A percentile compares a stretch with the other conserved stretches of the same genome.
Evolutionary conservation across 2,113 vertebrate genomes (phyloP).

Genomic region (Tamias sibiricus): DNA sequence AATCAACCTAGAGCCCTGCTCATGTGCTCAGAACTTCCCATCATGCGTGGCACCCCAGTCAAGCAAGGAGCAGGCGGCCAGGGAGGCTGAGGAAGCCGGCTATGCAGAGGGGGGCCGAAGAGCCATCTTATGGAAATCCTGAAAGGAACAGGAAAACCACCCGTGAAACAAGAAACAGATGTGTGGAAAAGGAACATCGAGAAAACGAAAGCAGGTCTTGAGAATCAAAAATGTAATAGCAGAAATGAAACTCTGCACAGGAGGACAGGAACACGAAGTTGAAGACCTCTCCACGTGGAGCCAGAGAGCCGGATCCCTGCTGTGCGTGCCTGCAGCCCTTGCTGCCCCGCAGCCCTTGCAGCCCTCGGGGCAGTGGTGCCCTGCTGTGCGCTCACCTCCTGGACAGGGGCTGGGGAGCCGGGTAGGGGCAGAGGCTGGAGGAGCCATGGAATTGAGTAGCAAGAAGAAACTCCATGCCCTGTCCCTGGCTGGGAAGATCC

Average conservation of each 20-base stretch:
- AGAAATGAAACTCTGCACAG: neutral
- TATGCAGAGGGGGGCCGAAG: neutral
- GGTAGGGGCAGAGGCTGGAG: neutral
- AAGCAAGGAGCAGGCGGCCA: too few relatives aligned
- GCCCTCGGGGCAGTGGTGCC: neutral
- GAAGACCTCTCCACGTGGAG: neutral
- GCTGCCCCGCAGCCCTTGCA: neutral
- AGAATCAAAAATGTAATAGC: neutral
- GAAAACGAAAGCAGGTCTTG: neutral
- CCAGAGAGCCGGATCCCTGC: neutral
- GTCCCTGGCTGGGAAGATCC: constrained; percentile 82
- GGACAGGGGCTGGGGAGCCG: neutral
- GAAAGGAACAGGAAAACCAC: neutral
- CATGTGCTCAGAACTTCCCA: neutral
- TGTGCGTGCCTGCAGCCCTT: constrained; percentile 53
- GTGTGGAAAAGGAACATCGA: neutral
- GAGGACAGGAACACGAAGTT: neutral
- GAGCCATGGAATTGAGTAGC: constrained; percentile 76
- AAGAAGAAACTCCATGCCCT: constrained; percentile 83
- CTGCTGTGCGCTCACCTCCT: neutral
- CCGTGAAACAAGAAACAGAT: neutral
- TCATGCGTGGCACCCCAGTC: neutral
- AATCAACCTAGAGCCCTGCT: neutral
- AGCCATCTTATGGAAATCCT: neutral
- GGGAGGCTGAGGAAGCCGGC: neutral